A percentile compares a stretch with the other conserved stretches of the same genome.
These are phyloP conservation scores for Listrodromus nycthemerus DNA, from an alignment of 2,888 invertebrate species.

Conservation along the genomic window DNA sequence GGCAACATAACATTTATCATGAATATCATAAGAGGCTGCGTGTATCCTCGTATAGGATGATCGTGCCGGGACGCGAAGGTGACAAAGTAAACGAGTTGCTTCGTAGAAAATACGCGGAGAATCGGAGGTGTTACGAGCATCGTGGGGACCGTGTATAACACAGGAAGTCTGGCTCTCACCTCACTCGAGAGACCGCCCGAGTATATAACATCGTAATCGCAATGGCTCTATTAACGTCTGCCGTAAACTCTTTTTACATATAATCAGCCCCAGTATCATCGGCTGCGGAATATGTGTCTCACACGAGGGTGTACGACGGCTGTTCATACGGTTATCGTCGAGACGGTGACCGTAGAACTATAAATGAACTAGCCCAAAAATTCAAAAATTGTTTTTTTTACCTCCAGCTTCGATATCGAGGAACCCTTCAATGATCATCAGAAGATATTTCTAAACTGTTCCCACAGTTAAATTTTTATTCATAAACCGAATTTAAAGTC, in stretches of 20 bases:
- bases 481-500: too few relatives aligned
- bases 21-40: neutral
- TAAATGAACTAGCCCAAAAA: neutral
- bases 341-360: neutral
- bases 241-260: constrained; percentile 77
- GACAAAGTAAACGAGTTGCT: constrained; percentile 41
- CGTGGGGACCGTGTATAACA: constrained; percentile 45
- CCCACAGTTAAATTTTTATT: neutral
- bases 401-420: neutral
- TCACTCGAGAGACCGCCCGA: constrained; percentile 22
- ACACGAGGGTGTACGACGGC: neutral
- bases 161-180: constrained; percentile 1
- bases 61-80: constrained; percentile 14
- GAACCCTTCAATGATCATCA: neutral
- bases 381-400: neutral
- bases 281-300: constrained; percentile 25
- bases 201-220: constrained; percentile 81
- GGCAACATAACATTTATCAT: constrained; percentile 3
- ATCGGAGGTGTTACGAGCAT: constrained; percentile 58
- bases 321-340: constrained; percentile 2
- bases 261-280: constrained; percentile 74
- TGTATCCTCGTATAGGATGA: neutral
- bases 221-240: constrained; percentile 78
- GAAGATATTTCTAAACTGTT: neutral
- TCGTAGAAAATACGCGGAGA: constrained; percentile 35